Evolutionary conservation across 2,888 invertebrate species (phyloP), one percentile per base, ranked within the genome.

Genomic region (Plutella xylostella): DNA sequence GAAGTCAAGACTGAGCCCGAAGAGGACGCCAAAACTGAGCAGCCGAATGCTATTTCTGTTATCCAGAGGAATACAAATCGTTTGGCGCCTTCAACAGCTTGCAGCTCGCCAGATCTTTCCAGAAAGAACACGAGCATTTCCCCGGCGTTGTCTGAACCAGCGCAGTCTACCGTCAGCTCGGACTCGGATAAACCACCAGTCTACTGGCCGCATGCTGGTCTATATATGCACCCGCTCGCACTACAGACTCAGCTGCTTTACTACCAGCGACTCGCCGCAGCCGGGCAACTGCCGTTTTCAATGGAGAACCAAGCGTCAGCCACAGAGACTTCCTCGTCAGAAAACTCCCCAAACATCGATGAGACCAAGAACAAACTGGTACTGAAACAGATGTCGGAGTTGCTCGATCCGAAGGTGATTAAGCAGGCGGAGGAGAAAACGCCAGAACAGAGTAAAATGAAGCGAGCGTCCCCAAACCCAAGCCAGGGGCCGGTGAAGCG

Each of bases 201-300:
- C 19, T 90, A 89, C 59, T 91, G 91, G 90, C 90, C 89, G 0
- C 87, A 88, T 53, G 87, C 89, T 0, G 90, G 90, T 0, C 85
- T 91, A 0, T 89, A 91, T 55, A 86, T 92, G 52, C 91, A 92
- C 51, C 92, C 93, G 0, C 80, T 92, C 67, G 90, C 91, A 0
- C 62, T 91, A 35, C 90, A 90, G 53, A 89, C 90, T 2, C 88
- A 91, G 54, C 75, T 91, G 12, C 69, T 92, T 31, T 92, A 92
- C 65, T 93, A 92, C 58, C 92, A 92, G 60, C 86, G 90, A 60
- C 80, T 92, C 61, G 88, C 91, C 1, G 88, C 89, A 22, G 73
- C 79, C 1, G 75, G 72, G 1, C 72, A 68, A 51, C 63, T 87
- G 0, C 79, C 86, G 0, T 70, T 77, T 22, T 57, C 72, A 0